Percentiles rank a stretch among this genome's conserved stretches.
Evolutionary conservation across 2,113 vertebrate species (phyloP).

Genomic region (Ptyas mucosa): DNA sequence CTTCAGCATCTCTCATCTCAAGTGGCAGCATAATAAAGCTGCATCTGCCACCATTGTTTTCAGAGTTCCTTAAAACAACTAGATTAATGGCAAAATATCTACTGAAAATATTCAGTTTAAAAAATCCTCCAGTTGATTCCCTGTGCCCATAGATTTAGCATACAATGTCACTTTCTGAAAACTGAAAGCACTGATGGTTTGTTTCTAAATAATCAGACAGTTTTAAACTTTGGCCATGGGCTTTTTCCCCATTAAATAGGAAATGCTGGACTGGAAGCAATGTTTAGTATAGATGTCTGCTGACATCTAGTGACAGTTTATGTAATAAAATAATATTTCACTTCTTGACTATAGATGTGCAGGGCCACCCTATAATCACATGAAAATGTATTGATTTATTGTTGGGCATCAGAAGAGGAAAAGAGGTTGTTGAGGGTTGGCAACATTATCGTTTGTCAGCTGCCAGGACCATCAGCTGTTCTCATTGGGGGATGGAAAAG

Average conservation of each 20-base stretch:
- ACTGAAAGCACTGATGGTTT: not conserved
- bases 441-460: not conserved
- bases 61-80: not conserved
- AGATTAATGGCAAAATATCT: not conserved
- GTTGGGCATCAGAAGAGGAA: not conserved
- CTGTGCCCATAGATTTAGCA: not conserved
- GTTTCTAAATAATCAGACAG: not conserved
- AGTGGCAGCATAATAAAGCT: too few species aligned
- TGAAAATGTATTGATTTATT: not conserved
- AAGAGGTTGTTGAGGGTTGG: not conserved
- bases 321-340: conserved; percentile 24
- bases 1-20: not conserved
- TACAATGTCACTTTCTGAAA: not conserved
- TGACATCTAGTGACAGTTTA: conserved; percentile 64
- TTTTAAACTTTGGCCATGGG: not conserved
- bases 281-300: conserved; percentile 18
- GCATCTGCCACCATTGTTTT: not conserved
- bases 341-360: not conserved
- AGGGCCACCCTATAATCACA: not conserved
- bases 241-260: not conserved
- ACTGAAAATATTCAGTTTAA: not conserved
- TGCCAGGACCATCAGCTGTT: not conserved
- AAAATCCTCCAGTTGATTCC: not conserved
- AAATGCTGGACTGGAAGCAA: accelerated
- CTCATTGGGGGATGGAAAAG: not conserved